Evolutionary conservation across 2,113 vertebrate species (phyloP).

Genomic region (Lepus europaeus): DNA sequence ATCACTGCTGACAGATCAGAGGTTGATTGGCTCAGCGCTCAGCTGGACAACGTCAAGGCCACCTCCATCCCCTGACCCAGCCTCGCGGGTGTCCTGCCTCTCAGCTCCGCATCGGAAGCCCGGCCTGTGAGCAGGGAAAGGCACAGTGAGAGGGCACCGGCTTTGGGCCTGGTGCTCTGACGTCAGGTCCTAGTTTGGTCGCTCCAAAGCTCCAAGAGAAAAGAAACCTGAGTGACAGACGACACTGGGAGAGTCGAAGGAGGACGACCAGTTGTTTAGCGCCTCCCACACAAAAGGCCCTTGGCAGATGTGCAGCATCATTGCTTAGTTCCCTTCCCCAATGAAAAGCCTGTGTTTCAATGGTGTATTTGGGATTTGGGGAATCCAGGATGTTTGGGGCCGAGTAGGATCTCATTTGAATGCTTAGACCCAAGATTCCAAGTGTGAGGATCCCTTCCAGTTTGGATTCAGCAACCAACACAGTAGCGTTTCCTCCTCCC

Average conservation of each 20-base stretch:
- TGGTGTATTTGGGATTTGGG: too few species aligned
- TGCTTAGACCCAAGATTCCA: background rate
- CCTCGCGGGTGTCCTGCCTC: too few species aligned
- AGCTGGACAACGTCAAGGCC: background rate
- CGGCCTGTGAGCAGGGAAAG: background rate
- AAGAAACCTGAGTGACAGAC: background rate
- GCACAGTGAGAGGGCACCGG: background rate
- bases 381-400: background rate
- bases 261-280: background rate
- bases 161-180: background rate
- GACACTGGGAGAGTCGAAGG: background rate
- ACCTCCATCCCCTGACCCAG: accelerated
- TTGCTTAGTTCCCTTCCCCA: background rate
- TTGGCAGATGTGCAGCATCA: background rate
- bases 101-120: background rate
- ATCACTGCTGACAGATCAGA: accelerated
- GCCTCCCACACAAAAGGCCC: background rate
- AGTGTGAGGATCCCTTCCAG: background rate
- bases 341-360: background rate
- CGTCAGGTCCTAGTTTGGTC: background rate
- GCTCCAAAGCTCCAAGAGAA: background rate
- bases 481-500: too few species aligned
- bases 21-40: accelerated
- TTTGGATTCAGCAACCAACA: background rate
- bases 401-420: accelerated